Base-by-base conservation (phyloP, 1,140 invertebrate genomes). In the Solenopsis fugax region DNA sequence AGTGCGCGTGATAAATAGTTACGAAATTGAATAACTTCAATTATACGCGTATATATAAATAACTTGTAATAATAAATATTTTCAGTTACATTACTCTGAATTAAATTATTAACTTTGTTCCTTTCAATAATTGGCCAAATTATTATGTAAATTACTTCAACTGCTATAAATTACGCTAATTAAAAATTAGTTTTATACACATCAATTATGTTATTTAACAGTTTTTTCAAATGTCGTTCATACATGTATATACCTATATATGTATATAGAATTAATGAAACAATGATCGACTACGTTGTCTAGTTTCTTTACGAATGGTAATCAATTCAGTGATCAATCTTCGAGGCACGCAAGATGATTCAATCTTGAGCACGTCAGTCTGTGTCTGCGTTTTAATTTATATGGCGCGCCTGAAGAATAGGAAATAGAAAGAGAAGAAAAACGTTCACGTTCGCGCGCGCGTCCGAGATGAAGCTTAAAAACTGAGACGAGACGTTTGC, bases 371-470 rank as follows among this genome's bases (percentile, higher is more conserved):
- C 54, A 41, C 10, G 65, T 82, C 65, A 41, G 54, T 24, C 9
- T 73, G 37, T 37, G 29, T 84, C 12, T 48, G 13, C 41, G 29
- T 60, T 75, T 75, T 75, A 84, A 84, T 84, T 84, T 84, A 60
- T 73, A 75, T 48, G 13, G 12, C 12, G 37, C 18, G 52, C 1
- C n/a, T 24, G 13, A 37, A 75, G 56, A 72, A 82, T n/a, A 48
- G 34, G 67, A 37, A 72, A 58, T 60, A 48, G n/a, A 41, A 81
- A 34, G 21, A 65, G 12, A 29, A 37, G 21, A 34, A 56, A 24
- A 2, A 71, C 16, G 21, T 41, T 16, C 18, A 54, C 71, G 18
- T 21, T n/a, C n/a, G n/a, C 58, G 41, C 10, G 16, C 56, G 34
- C n/a, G 16, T 50, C 18, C 41, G 75, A 52, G 77, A 34, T 54